These are phyloP conservation scores for Onychomys torridus DNA, from an alignment of 2,797 vertebrate genomes.

Conservation along the genomic window DNA sequence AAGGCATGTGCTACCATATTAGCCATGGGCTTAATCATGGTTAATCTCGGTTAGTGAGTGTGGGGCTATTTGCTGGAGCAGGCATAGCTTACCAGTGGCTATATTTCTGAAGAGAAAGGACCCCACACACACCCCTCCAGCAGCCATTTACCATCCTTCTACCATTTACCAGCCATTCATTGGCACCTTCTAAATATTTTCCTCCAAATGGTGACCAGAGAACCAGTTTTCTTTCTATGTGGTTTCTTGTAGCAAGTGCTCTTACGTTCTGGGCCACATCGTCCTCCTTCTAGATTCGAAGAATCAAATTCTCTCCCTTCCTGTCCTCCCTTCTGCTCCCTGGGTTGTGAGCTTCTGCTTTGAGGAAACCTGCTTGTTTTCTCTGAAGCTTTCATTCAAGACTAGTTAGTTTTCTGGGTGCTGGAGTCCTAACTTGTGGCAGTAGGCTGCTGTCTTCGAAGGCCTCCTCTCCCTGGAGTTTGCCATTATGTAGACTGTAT, in stretches of 20 bases:
- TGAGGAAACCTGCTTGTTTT: background rate
- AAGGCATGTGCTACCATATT: background rate
- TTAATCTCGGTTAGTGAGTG: background rate
- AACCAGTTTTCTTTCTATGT: background rate
- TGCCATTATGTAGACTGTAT: background rate
- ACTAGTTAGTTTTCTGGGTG: background rate
- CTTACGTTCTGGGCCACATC: background rate
- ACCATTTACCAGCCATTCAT: background rate
- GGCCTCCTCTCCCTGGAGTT: background rate
- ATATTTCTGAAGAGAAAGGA: background rate
- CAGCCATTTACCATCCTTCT: background rate
- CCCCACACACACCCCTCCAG: too few relatives aligned
- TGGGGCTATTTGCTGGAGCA: background rate
- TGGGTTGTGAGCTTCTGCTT: background rate
- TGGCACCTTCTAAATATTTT: background rate
- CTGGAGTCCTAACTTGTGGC: background rate
- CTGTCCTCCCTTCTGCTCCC: too few relatives aligned
- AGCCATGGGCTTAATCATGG: background rate
- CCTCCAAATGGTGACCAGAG: background rate
- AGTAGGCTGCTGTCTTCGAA: background rate
- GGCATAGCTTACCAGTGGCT: background rate
- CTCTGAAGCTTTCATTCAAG: slow-evolving; percentile 42
- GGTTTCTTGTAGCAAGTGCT: background rate
- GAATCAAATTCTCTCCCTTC: background rate
- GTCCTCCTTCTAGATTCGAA: background rate